Percentiles rank a stretch among this genome's conserved stretches.
Evolutionary conservation across 2,113 vertebrate species (phyloP).

Genomic region (Pica pica): DNA sequence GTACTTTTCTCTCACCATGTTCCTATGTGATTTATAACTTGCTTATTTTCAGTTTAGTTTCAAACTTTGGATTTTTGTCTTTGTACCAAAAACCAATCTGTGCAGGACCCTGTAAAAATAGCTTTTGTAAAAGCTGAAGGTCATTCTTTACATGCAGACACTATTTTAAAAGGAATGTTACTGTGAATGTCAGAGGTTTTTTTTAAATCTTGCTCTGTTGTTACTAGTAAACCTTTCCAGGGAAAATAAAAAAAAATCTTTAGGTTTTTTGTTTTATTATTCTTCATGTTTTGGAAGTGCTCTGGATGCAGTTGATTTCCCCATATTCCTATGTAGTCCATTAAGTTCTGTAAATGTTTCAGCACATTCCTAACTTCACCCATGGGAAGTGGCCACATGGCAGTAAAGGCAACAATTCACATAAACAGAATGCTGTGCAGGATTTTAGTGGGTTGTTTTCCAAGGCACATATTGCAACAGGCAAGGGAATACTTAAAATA

Average conservation of each 20-base stretch:
- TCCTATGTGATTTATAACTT: not conserved
- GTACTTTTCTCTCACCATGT: not conserved
- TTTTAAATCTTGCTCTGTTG: not conserved
- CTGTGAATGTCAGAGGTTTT: not conserved
- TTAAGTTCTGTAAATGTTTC: slow-evolving; percentile 40
- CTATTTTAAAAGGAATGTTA: not conserved
- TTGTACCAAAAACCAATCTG: not conserved
- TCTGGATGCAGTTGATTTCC: slow-evolving; percentile 9
- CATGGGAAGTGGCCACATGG: not conserved
- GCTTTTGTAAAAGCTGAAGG: not conserved
- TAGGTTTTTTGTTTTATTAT: slow-evolving; percentile 9
- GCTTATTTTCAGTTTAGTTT: not conserved
- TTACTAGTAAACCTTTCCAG: not conserved
- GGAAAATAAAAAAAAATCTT: not conserved
- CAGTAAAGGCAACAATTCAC: not conserved
- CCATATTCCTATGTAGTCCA: not conserved
- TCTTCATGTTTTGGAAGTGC: not conserved
- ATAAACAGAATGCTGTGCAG: not conserved
- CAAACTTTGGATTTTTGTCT: not conserved
- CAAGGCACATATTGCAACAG: not conserved
- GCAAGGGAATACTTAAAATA: not conserved
- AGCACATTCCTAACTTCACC: not conserved
- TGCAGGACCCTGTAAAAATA: not conserved
- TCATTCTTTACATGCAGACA: not conserved
- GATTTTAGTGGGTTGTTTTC: not conserved